Percentiles rank a stretch among this genome's conserved stretches.
phyloP scores from a whole-genome alignment of 2,888 invertebrate genomes.

The Cerceris ruficornis region DNA sequence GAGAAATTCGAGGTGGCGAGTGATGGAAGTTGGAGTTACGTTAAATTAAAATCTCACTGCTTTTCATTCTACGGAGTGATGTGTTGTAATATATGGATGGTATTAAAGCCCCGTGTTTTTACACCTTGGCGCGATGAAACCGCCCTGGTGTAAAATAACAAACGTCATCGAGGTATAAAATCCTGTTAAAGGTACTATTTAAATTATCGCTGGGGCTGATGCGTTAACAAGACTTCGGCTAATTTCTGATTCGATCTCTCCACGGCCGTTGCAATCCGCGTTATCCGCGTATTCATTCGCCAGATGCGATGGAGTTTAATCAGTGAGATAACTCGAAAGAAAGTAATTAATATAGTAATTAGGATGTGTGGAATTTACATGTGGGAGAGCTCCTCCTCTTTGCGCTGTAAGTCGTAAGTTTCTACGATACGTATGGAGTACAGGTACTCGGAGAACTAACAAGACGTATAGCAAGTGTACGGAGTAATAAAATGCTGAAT shows the following conservation, averaged over 20 bases:
- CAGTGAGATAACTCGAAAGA: constrained; percentile 30
- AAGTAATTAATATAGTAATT: constrained; percentile 65
- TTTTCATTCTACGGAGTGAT: neutral
- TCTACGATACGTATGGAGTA: constrained; percentile 11
- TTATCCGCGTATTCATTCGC: constrained; percentile 1
- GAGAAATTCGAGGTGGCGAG: too few relatives aligned
- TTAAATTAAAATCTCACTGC: too few relatives aligned
- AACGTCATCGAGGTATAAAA: constrained; percentile 34
- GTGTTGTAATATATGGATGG: neutral
- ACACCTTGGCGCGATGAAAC: constrained; percentile 15
- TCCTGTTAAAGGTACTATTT: constrained; percentile 10
- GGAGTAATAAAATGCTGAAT: too few relatives aligned
- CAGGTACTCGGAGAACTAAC: constrained; percentile 29
- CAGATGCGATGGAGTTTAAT: constrained; percentile 28
- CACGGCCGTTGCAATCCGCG: neutral
- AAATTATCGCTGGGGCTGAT: constrained; percentile 14
- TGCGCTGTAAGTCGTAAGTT: constrained; percentile 13
- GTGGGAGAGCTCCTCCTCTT: constrained; percentile 57
- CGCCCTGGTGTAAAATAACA: constrained; percentile 7
- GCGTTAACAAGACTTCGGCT: constrained; percentile 8
- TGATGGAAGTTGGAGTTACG: too few relatives aligned
- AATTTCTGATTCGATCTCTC: constrained; percentile 30
- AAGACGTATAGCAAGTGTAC: too few relatives aligned
- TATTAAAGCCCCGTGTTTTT: neutral
- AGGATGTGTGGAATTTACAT: constrained; percentile 67